These are phyloP conservation scores for Megalonaias nervosa DNA, from an alignment of 1,140 invertebrate genomes.

Conservation along the genomic window DNA sequence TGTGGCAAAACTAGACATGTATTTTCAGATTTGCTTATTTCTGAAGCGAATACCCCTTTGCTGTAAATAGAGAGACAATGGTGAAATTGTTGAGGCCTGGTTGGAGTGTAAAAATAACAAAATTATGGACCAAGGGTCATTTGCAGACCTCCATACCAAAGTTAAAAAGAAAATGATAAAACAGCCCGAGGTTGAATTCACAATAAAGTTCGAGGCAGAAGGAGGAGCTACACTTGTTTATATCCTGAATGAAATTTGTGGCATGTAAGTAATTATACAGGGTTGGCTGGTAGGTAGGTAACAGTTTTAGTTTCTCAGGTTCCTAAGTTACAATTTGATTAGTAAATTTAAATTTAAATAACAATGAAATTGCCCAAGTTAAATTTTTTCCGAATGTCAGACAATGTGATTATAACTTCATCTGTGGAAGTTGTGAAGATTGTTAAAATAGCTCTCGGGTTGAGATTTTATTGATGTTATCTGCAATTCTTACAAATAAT, in stretches of 20 bases:
- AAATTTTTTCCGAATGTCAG: no score
- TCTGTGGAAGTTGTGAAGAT: no score
- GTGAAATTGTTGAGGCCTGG: not conserved
- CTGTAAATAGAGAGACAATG: not conserved
- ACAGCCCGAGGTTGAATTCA: conserved; percentile 9
- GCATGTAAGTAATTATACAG: conserved; percentile 21
- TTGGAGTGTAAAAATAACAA: conserved; percentile 2
- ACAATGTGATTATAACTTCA: no score
- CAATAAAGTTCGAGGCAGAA: conserved; percentile 8
- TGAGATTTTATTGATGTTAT: no score
- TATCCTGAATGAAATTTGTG: conserved; percentile 20
- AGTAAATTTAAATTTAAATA: no score
- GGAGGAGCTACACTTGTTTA: conserved; percentile 2
- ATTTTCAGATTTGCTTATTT: no score
- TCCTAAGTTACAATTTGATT: no score
- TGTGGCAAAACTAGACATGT: no score
- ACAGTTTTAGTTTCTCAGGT: not conserved
- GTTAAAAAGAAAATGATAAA: conserved; percentile 1
- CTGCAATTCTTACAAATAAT: no score
- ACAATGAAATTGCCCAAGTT: no score
- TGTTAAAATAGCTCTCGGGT: no score
- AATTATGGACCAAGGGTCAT: not conserved
- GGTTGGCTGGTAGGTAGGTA: not conserved
- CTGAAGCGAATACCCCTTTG: no score
- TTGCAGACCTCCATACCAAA: conserved; percentile 3